Evolutionary conservation across 2,888 invertebrate species (phyloP), one percentile per base, ranked within the genome.

Genomic region (Drosophila aldrichi): DNA sequence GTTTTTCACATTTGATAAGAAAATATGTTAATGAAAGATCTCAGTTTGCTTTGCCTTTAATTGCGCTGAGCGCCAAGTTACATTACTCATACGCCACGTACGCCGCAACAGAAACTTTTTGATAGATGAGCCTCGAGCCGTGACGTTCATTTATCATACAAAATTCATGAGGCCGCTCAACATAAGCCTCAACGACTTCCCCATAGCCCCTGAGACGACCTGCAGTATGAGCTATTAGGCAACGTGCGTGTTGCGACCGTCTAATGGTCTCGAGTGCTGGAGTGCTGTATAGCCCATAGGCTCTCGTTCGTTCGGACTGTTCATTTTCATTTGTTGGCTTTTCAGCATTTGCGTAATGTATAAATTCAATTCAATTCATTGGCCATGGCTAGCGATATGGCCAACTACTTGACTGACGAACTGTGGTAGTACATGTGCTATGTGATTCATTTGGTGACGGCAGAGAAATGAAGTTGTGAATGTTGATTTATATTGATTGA

Each of bases 71-170:
- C 67, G 67, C 59, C 40, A 44, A 46, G 55, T 40, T 43, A 74
- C 79, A 84, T 85, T 74, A 81, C 84, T 79, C 87, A 87, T 87
- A 54, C 87, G 81, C 77, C 82, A 81, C 82, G 84, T 86, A 73
- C 72, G 74, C 80, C 48, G 49, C 52, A 29, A 10, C 5, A 54
- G 65, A 70, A 73, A 70, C 72, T 72, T 85, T 73, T 84, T 79
- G 79, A 80, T 82, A 84, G 79, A 82, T 84, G 85, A 76, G 77
- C 81, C 81, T 49, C 72, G 54, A 79, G 74, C 75, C 77, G 81
- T 82, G 77, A 82, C 79, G 81, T 71, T 80, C 81, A 87, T 86
- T 81, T 82, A 86, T 86, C 81, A 86, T 87, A 77, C 65, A 72
- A 82, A 79, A 86, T 86, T 84, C 87, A 86, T 87, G 87, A 79